These are phyloP conservation scores for Ariopsis seemanni DNA, from an alignment of 2,113 vertebrate species.

Conservation along the genomic window DNA sequence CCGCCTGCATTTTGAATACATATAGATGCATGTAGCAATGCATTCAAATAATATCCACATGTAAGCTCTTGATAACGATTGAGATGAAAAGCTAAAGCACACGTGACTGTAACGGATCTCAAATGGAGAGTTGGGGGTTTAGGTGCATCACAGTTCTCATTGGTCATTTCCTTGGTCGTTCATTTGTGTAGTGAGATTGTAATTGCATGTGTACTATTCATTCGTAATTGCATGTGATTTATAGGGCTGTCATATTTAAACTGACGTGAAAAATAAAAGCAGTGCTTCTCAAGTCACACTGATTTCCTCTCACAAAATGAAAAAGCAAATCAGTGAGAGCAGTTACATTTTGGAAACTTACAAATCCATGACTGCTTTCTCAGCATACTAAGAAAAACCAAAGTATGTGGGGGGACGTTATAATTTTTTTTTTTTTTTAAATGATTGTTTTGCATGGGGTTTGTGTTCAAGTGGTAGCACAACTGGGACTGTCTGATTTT, in stretches of 20 bases:
- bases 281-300: neutral
- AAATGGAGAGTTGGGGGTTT: neutral
- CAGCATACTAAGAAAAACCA: neutral
- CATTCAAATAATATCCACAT: neutral
- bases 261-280: neutral
- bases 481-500: neutral
- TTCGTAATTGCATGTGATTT: too few species aligned
- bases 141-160: slow-evolving; percentile 1
- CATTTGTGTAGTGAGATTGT: neutral
- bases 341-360: neutral
- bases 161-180: neutral
- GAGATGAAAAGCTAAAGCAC: neutral
- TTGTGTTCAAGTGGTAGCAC: neutral
- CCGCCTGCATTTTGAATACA: neutral
- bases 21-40: too few species aligned
- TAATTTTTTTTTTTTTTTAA: neutral
- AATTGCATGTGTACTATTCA: neutral
- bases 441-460: neutral
- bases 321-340: too few species aligned
- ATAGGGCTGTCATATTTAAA: neutral
- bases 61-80: neutral
- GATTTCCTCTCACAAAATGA: neutral
- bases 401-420: neutral
- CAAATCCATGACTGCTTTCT: neutral
- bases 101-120: neutral